phyloP scores from a whole-genome alignment of 2,113 vertebrate species.

The Natator depressus region DNA sequence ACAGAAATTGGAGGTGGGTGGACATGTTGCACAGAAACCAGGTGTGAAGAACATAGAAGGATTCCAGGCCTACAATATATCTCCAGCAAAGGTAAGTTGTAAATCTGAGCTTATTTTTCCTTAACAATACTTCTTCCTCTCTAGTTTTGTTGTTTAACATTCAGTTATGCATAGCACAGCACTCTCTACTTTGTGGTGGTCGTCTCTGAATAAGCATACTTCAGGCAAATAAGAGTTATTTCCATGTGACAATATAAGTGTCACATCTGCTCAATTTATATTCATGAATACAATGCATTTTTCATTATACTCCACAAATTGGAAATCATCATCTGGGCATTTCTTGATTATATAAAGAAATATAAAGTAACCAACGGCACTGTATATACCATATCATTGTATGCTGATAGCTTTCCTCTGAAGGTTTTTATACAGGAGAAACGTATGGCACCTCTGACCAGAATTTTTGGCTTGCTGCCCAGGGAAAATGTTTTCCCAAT shows the following conservation, averaged over 20 bases:
- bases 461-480: background rate
- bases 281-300: conserved; percentile 52
- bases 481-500: background rate
- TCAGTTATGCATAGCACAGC: conserved; percentile 3
- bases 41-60: background rate
- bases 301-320: conserved; percentile 35
- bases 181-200: background rate
- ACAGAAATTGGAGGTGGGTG: background rate
- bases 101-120: background rate
- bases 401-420: background rate
- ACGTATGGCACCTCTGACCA: background rate
- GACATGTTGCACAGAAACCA: background rate
- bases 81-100: background rate
- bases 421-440: background rate
- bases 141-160: background rate
- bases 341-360: conserved; percentile 60
- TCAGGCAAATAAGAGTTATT: conserved; percentile 56
- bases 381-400: background rate
- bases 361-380: conserved; percentile 7
- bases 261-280: conserved; percentile 56
- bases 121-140: background rate
- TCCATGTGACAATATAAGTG: conserved; percentile 37
- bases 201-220: conserved; percentile 25
- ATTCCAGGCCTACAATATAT: background rate
- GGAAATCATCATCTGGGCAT: conserved; percentile 54